A percentile compares a stretch with the other conserved stretches of the same genome.
Conservation (phyloP, 1,140 invertebrate genomes). For the Zaprionus lachaisei region DNA sequence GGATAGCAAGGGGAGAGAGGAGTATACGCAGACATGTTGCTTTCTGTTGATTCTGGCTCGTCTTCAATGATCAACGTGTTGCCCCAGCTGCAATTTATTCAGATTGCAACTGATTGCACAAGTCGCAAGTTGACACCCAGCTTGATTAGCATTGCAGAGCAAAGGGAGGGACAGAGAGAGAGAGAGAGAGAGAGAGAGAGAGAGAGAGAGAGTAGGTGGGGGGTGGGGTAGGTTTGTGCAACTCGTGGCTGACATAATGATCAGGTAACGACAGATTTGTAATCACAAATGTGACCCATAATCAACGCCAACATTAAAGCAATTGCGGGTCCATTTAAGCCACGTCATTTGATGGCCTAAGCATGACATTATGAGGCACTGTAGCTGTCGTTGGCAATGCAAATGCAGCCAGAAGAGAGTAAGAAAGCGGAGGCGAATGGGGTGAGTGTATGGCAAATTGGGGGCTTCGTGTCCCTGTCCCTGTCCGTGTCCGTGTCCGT, state of each 20-base stretch:
- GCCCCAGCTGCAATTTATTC: background rate
- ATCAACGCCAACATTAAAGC: conserved; percentile 13
- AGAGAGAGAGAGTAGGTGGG: background rate
- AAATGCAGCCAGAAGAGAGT: background rate
- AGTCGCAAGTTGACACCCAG: background rate
- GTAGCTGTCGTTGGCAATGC: background rate
- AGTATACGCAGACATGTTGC: no score
- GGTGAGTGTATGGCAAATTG: background rate
- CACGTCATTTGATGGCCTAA: conserved; percentile 28
- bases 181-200: background rate
- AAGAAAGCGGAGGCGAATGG: background rate
- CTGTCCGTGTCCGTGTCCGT: background rate
- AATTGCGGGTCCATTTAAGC: conserved; percentile 17
- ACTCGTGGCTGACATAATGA: conserved; percentile 7
- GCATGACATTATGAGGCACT: conserved; percentile 15
- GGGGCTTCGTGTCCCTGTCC: background rate
- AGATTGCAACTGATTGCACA: conserved; percentile 1
- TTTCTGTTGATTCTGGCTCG: no score
- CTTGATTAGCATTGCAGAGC: background rate
- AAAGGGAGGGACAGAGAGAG: background rate
- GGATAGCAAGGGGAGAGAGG: background rate
- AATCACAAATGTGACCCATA: conserved; percentile 22
- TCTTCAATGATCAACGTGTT: no score
- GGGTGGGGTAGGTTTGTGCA: background rate
- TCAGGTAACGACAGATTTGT: conserved; percentile 9